A percentile compares a stretch with the other conserved stretches of the same genome.
Conservation (phyloP, 1,140 invertebrate genomes). For the Platyscapa corneri region DNA sequence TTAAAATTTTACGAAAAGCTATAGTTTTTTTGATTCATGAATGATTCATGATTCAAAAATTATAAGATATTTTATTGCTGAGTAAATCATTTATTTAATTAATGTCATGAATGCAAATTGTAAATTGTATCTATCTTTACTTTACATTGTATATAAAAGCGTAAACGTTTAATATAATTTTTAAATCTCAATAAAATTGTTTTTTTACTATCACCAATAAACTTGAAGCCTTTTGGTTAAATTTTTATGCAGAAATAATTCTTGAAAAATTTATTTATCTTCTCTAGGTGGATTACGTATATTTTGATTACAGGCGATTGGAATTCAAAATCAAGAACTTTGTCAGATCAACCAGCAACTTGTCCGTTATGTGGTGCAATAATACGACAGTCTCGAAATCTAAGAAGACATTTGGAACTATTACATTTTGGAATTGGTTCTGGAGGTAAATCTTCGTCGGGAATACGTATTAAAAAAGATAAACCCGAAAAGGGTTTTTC, state of each 20-base stretch:
- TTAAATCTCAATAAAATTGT: slow-evolving; percentile 35
- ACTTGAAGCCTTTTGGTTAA: background rate
- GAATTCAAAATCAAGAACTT: slow-evolving; percentile 61
- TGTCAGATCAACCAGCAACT: slow-evolving; percentile 70
- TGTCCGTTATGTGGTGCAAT: slow-evolving; percentile 71
- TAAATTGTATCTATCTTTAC: slow-evolving; percentile 40
- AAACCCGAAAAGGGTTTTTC: slow-evolving; percentile 32
- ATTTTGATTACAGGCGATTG: slow-evolving; percentile 62
- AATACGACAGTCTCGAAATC: slow-evolving; percentile 70
- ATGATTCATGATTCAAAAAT: background rate
- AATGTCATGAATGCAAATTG: slow-evolving; percentile 19
- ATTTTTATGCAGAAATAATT: background rate
- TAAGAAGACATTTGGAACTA: slow-evolving; percentile 70
- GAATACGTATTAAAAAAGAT: slow-evolving; percentile 53
- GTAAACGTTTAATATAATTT: slow-evolving; percentile 47
- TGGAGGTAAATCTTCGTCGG: slow-evolving; percentile 54
- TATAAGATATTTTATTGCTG: slow-evolving; percentile 20
- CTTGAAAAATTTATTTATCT: slow-evolving; percentile 12
- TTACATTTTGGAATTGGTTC: slow-evolving; percentile 68
- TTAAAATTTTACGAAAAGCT: slow-evolving; percentile 31
- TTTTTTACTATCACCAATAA: slow-evolving; percentile 31
- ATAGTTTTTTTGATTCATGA: background rate
- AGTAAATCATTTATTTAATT: slow-evolving; percentile 41
- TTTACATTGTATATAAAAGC: slow-evolving; percentile 49
- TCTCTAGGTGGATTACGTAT: slow-evolving; percentile 48